Conservation (phyloP, 2,113 vertebrate genomes). For the Xenotilapia leptura region DNA sequence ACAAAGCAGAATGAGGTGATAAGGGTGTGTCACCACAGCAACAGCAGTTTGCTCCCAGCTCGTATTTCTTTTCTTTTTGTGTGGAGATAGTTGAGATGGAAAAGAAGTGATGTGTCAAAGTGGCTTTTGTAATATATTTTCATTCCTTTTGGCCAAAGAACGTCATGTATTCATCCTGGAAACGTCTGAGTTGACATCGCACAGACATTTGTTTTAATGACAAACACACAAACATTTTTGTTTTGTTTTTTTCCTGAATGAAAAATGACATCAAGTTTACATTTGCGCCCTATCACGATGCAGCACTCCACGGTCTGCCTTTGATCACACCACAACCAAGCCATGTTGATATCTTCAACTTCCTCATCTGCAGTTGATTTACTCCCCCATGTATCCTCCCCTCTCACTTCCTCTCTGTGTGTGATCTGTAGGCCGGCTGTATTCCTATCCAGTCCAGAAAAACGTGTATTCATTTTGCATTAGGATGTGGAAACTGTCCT, state of each 20-base stretch:
- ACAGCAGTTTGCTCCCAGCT: neutral
- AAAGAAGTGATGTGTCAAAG: neutral
- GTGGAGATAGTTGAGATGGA: neutral
- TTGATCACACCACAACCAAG: constrained; percentile 15
- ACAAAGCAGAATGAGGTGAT: neutral
- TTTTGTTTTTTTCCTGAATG: neutral
- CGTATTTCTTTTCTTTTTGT: neutral
- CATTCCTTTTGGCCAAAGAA: neutral
- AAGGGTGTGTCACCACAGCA: neutral
- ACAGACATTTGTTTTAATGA: neutral
- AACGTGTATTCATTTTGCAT: neutral
- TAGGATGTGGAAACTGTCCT: neutral
- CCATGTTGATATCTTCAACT: constrained; percentile 7
- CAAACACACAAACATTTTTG: neutral
- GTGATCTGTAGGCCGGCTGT: neutral
- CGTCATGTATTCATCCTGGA: neutral
- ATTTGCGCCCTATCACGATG: neutral
- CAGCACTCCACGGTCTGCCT: neutral
- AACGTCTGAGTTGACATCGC: neutral
- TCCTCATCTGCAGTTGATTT: constrained; percentile 17
- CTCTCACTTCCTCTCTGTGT: neutral
- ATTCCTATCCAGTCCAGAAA: neutral
- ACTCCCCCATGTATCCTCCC: neutral
- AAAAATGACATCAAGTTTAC: neutral
- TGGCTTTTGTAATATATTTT: neutral